These are phyloP conservation scores for Etheostoma nigrum DNA, from an alignment of 2,797 vertebrate species.

Conservation along the genomic window DNA sequence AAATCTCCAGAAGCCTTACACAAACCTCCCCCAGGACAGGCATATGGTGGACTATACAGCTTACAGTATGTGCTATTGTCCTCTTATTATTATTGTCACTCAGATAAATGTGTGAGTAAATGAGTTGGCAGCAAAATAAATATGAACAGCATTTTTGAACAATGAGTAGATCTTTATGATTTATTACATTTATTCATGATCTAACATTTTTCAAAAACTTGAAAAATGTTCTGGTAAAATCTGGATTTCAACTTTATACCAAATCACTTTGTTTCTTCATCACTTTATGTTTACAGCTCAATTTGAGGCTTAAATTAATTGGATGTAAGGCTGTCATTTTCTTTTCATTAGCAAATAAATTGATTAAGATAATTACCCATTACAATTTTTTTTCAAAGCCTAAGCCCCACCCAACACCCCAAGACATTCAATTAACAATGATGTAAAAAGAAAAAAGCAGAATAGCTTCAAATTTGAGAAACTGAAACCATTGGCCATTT, in stretches of 20 bases:
- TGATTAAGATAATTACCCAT: neutral
- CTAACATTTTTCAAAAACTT: constrained; percentile 12
- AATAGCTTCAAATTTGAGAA: constrained; percentile 3
- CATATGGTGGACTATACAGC: constrained; percentile 47
- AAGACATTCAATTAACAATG: constrained; percentile 1
- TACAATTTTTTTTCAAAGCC: neutral
- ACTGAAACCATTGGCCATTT: neutral
- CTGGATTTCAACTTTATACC: constrained; percentile 5
- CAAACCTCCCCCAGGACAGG: constrained; percentile 74
- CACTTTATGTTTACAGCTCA: neutral
- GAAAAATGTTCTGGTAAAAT: neutral
- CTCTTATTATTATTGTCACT: constrained; percentile 35
- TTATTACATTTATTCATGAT: neutral
- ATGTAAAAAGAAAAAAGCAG: constrained; percentile 1
- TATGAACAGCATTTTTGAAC: constrained; percentile 40
- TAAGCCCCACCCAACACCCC: neutral
- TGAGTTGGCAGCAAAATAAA: constrained; percentile 40
- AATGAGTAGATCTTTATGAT: constrained; percentile 11
- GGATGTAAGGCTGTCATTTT: neutral
- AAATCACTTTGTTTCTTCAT: neutral
- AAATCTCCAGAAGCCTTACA: constrained; percentile 66
- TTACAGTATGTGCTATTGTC: constrained; percentile 34
- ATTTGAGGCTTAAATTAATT: constrained; percentile 7
- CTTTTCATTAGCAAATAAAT: neutral
- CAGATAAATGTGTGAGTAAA: constrained; percentile 38